These are phyloP conservation scores for Dryobotodes eremita DNA, from an alignment of 2,888 invertebrate genomes.

Conservation along the genomic window DNA sequence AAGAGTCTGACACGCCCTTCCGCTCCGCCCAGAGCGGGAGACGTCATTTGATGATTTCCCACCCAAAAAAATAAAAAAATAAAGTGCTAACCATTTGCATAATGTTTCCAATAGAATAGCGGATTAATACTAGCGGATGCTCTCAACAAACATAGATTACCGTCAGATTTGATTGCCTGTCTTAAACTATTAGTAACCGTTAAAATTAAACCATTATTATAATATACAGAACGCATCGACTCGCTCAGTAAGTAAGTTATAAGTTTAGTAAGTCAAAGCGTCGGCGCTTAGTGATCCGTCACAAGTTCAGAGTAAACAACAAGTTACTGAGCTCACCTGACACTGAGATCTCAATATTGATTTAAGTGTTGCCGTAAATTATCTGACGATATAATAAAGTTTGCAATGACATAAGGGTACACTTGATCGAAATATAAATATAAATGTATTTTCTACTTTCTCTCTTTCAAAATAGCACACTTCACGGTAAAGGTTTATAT, in stretches of 20 bases:
- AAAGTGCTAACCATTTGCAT: constrained; percentile 11
- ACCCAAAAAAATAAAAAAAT: too few species aligned
- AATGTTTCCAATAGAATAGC: constrained; percentile 19
- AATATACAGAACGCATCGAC: constrained; percentile 3
- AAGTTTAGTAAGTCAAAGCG: constrained; percentile 14
- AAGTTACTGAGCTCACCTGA: constrained; percentile 7
- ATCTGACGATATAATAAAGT: constrained; percentile 11
- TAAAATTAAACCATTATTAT: background rate
- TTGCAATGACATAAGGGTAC: background rate
- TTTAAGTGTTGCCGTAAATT: constrained; percentile 18
- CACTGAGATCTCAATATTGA: constrained; percentile 20
- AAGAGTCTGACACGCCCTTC: too few species aligned
- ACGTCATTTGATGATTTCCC: too few species aligned
- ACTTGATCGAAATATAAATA: too few species aligned
- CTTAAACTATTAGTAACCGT: constrained; percentile 14
- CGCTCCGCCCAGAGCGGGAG: too few species aligned
- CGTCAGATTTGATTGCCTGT: constrained; percentile 3
- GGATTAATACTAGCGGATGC: too few species aligned
- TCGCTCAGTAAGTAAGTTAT: constrained; percentile 31
- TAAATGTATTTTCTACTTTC: background rate
- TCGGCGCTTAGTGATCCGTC: constrained; percentile 30
- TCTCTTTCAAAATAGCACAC: background rate
- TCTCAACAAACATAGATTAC: constrained; percentile 5
- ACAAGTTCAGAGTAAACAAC: constrained; percentile 28
- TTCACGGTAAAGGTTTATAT: too few species aligned